Percentiles rank a stretch among this genome's conserved stretches.
phyloP scores from a whole-genome alignment of 2,797 vertebrate species.

The Argyrosomus regius region DNA sequence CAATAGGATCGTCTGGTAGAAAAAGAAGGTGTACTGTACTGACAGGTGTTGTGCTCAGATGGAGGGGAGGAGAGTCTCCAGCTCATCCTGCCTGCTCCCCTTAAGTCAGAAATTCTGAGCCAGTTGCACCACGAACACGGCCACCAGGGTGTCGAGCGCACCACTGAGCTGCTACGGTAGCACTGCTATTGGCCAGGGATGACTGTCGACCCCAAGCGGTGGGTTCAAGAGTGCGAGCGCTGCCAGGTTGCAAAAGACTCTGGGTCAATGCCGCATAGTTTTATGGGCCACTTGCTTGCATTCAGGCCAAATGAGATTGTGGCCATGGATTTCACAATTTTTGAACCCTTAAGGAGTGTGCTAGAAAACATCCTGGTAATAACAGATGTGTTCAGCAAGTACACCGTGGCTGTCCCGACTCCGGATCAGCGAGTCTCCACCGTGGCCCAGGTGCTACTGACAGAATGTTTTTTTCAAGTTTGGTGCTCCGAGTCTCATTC shows the following conservation, averaged over 20 bases:
- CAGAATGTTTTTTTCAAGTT: no score
- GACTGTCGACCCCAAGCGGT: not conserved
- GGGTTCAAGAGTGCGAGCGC: not conserved
- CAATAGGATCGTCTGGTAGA: no score
- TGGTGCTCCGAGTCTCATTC: no score
- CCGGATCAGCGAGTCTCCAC: no score
- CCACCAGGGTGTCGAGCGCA: not conserved
- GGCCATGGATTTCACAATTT: not conserved
- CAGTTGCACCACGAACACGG: not conserved
- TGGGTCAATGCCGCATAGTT: no score
- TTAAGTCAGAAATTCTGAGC: no score
- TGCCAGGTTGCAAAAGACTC: not conserved
- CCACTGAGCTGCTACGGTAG: not conserved
- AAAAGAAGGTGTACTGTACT: no score
- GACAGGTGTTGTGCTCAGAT: no score
- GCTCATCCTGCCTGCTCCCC: no score
- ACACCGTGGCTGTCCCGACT: not conserved
- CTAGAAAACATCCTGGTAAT: not conserved
- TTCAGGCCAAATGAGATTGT: not conserved
- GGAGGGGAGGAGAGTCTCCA: no score
- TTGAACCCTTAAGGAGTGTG: not conserved
- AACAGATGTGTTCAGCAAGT: not conserved
- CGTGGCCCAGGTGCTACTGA: no score
- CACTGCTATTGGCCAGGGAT: not conserved
- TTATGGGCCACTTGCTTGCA: not conserved